phyloP scores from a whole-genome alignment of 2,113 vertebrate genomes.

The Datnioides undecimradiatus region DNA sequence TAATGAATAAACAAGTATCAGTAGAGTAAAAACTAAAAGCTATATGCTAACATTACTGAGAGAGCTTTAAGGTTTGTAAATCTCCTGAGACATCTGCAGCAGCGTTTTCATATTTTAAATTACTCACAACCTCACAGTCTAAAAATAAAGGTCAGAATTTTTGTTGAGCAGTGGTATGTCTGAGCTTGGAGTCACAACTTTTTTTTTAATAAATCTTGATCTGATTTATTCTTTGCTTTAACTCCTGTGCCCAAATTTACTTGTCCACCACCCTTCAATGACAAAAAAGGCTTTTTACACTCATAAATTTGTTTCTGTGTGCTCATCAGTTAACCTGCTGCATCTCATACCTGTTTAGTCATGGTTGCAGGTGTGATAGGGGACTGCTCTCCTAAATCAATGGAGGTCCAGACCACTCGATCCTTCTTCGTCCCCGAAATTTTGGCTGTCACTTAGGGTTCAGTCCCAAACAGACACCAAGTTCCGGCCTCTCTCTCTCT shows the following conservation, averaged over 20 bases:
- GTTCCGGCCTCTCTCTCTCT: not conserved
- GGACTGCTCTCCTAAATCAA: slow-evolving; percentile 72
- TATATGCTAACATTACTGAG: not conserved
- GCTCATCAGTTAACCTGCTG: not conserved
- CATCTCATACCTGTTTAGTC: slow-evolving; percentile 68
- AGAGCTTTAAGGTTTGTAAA: not conserved
- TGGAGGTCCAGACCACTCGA: slow-evolving; percentile 76
- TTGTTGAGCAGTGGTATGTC: not conserved
- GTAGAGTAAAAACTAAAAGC: no score
- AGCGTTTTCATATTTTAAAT: not conserved
- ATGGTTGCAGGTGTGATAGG: slow-evolving; percentile 61
- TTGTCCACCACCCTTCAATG: not conserved
- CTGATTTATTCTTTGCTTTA: not conserved
- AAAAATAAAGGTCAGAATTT: not conserved
- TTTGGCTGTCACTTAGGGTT: slow-evolving; percentile 56
- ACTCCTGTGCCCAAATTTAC: not conserved
- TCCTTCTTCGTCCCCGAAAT: slow-evolving; percentile 70
- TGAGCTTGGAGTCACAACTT: not conserved
- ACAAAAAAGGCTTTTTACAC: no score
- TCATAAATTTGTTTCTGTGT: not conserved
- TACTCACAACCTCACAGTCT: not conserved
- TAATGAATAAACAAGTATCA: not conserved
- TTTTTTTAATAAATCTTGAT: not conserved
- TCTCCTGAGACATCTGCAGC: not conserved
- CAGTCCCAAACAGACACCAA: slow-evolving; percentile 21